Evolutionary conservation across 1,140 invertebrate genomes (phyloP).

Genomic region (Thrips palmi): DNA sequence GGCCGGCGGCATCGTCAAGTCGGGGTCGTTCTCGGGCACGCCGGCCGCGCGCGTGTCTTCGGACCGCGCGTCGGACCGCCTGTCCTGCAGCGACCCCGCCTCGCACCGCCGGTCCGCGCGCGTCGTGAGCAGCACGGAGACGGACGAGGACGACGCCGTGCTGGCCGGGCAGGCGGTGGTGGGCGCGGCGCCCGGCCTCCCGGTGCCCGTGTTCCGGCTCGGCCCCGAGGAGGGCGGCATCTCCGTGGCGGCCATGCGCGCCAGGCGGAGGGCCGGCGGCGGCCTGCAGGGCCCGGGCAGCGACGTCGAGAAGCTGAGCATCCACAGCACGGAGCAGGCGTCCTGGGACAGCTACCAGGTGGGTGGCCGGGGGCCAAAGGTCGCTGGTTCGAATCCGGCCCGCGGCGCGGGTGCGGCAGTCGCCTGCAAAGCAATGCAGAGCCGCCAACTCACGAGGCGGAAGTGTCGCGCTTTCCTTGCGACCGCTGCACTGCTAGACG

Average conservation of each 20-base stretch:
- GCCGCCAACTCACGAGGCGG: too few species aligned
- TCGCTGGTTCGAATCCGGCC: too few species aligned
- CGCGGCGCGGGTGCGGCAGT: too few species aligned
- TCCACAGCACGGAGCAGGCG: slow-evolving; percentile 69
- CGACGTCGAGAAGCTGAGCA: slow-evolving; percentile 39
- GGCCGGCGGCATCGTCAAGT: slow-evolving; percentile 31
- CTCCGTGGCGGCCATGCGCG: slow-evolving; percentile 7
- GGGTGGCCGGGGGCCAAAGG: slow-evolving; percentile 4
- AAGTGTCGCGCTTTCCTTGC: too few species aligned
- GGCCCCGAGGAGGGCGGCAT: slow-evolving; percentile 28
- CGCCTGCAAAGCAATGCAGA: too few species aligned
- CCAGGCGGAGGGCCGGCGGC: too few species aligned
- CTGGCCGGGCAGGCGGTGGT: slow-evolving; percentile 19
- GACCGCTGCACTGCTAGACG: too few species aligned
- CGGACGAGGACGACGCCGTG: slow-evolving; percentile 24
- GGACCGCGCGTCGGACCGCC: too few species aligned
- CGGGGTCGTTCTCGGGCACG: slow-evolving; percentile 43
- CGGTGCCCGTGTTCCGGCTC: slow-evolving; percentile 27
- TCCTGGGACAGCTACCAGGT: slow-evolving; percentile 43
- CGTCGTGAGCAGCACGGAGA: slow-evolving; percentile 24
- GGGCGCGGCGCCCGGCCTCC: too few species aligned
- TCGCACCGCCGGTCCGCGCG: slow-evolving; percentile 19
- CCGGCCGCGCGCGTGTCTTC: too few species aligned
- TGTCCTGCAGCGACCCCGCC: slow-evolving; percentile 21
- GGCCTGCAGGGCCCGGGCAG: slow-evolving; percentile 22